These are phyloP conservation scores for Penelope pileata DNA, from an alignment of 2,113 vertebrate genomes.

Conservation along the genomic window DNA sequence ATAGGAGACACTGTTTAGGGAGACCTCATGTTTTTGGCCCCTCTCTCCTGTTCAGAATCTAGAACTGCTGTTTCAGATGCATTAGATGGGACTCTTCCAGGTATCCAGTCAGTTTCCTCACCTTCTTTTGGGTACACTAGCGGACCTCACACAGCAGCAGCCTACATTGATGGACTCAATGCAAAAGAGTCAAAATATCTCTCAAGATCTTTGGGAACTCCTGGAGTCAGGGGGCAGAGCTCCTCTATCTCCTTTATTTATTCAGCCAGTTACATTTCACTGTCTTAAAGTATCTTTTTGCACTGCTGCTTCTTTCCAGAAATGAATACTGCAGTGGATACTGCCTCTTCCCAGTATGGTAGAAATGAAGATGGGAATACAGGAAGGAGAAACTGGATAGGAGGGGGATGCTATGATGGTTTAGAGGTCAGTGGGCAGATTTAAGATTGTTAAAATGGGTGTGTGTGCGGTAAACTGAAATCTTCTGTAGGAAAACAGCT, in stretches of 20 bases:
- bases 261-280: not conserved
- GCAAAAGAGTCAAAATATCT: not conserved
- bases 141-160: not conserved
- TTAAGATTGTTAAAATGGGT: not conserved
- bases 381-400: not conserved
- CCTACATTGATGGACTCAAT: not conserved
- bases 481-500: not conserved
- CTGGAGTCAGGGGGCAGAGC: not conserved
- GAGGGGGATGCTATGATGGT: not conserved
- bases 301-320: not conserved
- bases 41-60: not conserved
- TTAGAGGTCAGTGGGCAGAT: not conserved
- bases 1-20: not conserved
- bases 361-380: not conserved
- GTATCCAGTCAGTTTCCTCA: not conserved
- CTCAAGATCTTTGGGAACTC: not conserved
- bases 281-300: not conserved
- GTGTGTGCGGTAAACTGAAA: not conserved
- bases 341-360: not conserved
- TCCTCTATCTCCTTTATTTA: not conserved
- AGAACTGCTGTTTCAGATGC: not conserved
- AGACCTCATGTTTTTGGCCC: not conserved
- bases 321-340: not conserved
- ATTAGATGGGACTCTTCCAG: not conserved
- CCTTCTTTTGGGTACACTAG: not conserved